These are phyloP conservation scores for Machimus atricapillus DNA, from an alignment of 2,888 invertebrate species.

Conservation along the genomic window DNA sequence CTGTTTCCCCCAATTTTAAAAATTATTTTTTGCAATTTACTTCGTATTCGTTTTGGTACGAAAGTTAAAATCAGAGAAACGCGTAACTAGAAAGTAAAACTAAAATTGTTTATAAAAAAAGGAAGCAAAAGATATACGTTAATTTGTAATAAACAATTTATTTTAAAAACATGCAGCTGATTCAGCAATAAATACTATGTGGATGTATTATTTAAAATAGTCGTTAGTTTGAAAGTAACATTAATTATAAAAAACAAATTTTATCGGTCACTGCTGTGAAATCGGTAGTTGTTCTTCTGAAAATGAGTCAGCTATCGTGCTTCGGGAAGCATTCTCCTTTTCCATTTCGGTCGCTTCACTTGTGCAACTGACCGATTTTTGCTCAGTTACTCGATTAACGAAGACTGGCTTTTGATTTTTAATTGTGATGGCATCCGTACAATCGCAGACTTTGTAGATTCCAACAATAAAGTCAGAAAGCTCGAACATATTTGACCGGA, in stretches of 20 bases:
- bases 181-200: constrained; percentile 11
- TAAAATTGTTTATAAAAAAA: too few relatives aligned
- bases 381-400: neutral
- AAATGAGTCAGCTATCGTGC: neutral
- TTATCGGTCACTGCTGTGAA: neutral
- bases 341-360: neutral
- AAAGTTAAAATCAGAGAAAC: too few relatives aligned
- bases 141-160: neutral
- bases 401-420: neutral
- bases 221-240: neutral
- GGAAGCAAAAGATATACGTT: neutral
- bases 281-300: neutral
- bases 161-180: neutral
- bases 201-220: neutral
- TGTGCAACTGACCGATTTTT: neutral
- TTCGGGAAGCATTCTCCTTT: neutral
- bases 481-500: constrained; percentile 98
- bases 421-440: constrained; percentile 80
- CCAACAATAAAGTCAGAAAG: constrained; percentile 90
- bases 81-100: too few relatives aligned
- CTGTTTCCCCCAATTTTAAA: too few relatives aligned
- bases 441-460: constrained; percentile 92
- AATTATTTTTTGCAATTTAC: too few relatives aligned
- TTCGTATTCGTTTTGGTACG: too few relatives aligned
- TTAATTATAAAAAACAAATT: neutral